Percentiles rank a stretch among this genome's conserved stretches.
Conservation (phyloP, 2,113 vertebrate genomes). For the Rhizomys pruinosus region DNA sequence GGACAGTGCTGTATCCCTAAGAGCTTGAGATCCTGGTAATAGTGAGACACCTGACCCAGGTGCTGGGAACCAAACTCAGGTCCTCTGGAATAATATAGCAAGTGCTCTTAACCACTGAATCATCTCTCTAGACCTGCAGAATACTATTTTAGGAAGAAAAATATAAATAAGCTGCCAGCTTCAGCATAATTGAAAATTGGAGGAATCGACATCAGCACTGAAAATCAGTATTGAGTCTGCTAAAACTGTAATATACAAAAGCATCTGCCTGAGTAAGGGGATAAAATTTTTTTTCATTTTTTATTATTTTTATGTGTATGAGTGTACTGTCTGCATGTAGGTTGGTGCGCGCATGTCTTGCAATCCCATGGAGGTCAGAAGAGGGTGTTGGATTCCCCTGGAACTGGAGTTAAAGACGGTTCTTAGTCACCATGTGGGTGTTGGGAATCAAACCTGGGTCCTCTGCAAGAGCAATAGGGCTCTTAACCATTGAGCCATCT, state of each 20-base stretch:
- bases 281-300: no score
- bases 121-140: not conserved
- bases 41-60: not conserved
- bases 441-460: no score
- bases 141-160: not conserved
- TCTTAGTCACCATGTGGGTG: no score
- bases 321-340: no score
- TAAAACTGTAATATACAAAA: not conserved
- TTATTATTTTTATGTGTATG: no score
- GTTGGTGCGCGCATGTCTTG: no score
- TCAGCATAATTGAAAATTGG: constrained; percentile 2
- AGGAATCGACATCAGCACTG: not conserved
- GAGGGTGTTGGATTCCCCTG: no score
- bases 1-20: not conserved
- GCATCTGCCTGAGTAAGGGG: not conserved
- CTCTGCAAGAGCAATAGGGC: no score
- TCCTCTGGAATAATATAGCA: not conserved
- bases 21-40: not conserved
- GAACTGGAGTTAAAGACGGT: no score
- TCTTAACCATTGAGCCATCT: no score
- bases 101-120: not conserved
- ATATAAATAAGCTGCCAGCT: not conserved
- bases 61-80: not conserved
- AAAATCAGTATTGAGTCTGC: not conserved
- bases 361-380: no score